Conservation (phyloP, 2,888 invertebrate genomes). For the Pasiphila rectangulata region DNA sequence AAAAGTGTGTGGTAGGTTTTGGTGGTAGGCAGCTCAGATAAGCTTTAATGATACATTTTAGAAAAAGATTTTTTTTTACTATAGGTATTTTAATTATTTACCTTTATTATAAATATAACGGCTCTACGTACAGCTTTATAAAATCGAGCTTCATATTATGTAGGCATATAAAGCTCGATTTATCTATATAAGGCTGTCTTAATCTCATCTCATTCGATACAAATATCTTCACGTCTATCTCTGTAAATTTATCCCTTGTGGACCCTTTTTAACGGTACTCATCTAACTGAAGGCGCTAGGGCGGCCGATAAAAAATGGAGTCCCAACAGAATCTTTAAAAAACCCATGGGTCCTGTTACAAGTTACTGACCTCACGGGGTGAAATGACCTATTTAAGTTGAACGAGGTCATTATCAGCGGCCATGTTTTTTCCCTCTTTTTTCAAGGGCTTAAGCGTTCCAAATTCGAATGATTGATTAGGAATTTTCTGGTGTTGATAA, state of each 20-base stretch:
- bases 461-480: conserved; percentile 34
- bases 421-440: conserved; percentile 37
- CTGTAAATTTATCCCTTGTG: conserved; percentile 39
- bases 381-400: conserved; percentile 76
- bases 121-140: too few relatives aligned
- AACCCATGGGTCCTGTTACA: conserved; percentile 72
- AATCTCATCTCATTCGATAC: too few relatives aligned
- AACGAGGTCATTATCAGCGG: conserved; percentile 66
- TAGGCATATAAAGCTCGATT: too few relatives aligned
- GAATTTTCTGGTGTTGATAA: conserved; percentile 22
- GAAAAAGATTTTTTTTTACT: too few relatives aligned
- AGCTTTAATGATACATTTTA: too few relatives aligned
- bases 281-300: conserved; percentile 68
- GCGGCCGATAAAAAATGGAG: conserved; percentile 73
- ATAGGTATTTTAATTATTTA: too few relatives aligned
- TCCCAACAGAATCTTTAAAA: conserved; percentile 54
- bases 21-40: too few relatives aligned
- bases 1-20: too few relatives aligned
- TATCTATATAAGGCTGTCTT: too few relatives aligned
- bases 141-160: too few relatives aligned
- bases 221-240: conserved; percentile 37
- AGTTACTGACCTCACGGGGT: conserved; percentile 73
- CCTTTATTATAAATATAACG: too few relatives aligned
- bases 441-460: conserved; percentile 29
- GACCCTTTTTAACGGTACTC: conserved; percentile 64